Conservation (phyloP, 2,113 vertebrate species). For the Vimba vimba region DNA sequence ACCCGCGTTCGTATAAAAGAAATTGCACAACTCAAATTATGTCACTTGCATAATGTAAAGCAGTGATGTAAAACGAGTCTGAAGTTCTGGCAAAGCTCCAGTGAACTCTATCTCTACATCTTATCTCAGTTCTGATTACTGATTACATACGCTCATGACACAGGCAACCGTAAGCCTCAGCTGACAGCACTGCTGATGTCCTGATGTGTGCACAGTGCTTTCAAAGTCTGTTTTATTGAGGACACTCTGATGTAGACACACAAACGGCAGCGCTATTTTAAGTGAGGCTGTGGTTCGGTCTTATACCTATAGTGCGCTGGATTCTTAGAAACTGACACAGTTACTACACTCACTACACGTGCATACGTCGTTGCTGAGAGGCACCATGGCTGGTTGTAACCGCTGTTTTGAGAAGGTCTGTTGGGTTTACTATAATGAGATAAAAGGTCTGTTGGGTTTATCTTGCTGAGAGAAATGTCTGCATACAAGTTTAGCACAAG, state of each 20-base stretch:
- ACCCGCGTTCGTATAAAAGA: not conserved
- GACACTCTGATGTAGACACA: slow-evolving; percentile 34
- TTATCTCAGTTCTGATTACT: not conserved
- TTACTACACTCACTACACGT: not conserved
- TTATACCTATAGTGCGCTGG: not conserved
- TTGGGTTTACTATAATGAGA: slow-evolving; percentile 14
- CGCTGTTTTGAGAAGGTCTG: slow-evolving; percentile 15
- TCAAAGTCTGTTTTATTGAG: slow-evolving; percentile 27
- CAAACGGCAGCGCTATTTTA: slow-evolving; percentile 24
- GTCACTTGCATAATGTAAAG: not conserved
- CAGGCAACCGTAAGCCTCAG: not conserved
- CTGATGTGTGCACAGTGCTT: not conserved
- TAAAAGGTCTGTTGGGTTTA: not conserved
- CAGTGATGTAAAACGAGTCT: slow-evolving; percentile 6
- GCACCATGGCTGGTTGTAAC: slow-evolving; percentile 28
- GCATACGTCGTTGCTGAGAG: slow-evolving; percentile 1
- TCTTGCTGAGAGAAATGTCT: not conserved
- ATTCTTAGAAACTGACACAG: slow-evolving; percentile 36
- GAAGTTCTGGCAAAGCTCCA: slow-evolving; percentile 26
- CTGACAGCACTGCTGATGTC: slow-evolving; percentile 29
- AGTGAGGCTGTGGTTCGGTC: not conserved
- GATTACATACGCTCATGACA: slow-evolving; percentile 18
- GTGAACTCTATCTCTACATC: slow-evolving; percentile 8
- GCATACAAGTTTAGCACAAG: slow-evolving; percentile 13
- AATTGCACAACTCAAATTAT: slow-evolving; percentile 7